Evolutionary conservation across 92 coral and sea anemone species (phyloP).

Genomic region (Galaxea fascicularis): DNA sequence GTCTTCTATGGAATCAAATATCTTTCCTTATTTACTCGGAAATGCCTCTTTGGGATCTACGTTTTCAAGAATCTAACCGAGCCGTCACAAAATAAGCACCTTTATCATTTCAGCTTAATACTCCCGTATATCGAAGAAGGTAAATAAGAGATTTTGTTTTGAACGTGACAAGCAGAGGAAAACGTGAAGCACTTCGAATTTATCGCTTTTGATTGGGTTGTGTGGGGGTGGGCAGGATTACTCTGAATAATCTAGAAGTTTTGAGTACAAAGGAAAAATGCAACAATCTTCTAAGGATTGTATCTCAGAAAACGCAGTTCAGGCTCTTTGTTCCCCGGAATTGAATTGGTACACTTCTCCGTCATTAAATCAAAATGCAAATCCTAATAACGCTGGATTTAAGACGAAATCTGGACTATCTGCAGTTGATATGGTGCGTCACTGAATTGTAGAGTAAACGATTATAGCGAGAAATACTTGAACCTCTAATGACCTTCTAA

Average conservation of each 20-base stretch:
- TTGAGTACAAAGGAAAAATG: conserved; percentile 37
- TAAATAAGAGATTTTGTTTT: background rate
- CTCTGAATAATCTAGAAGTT: conserved; percentile 16
- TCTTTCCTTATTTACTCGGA: background rate
- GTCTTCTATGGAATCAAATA: conserved; percentile 6
- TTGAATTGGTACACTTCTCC: conserved; percentile 38
- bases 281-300: conserved; percentile 28
- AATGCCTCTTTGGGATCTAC: conserved; percentile 15
- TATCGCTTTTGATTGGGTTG: conserved; percentile 27
- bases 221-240: conserved; percentile 53
- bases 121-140: background rate
- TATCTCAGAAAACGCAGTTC: conserved; percentile 31
- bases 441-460: conserved; percentile 31
- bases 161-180: conserved; percentile 18
- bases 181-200: conserved; percentile 23
- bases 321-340: conserved; percentile 1
- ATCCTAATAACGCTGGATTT: conserved; percentile 15
- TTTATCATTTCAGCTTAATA: too few species aligned
- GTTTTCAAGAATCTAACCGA: background rate
- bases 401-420: conserved; percentile 38
- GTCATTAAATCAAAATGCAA: background rate
- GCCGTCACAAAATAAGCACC: background rate
- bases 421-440: conserved; percentile 16
- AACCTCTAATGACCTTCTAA: conserved; percentile 21
- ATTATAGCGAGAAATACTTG: conserved; percentile 38